Evolutionary conservation across 1,140 invertebrate genomes (phyloP), one percentile per base, ranked within the genome.

Genomic region (Odontomachus brunneus): DNA sequence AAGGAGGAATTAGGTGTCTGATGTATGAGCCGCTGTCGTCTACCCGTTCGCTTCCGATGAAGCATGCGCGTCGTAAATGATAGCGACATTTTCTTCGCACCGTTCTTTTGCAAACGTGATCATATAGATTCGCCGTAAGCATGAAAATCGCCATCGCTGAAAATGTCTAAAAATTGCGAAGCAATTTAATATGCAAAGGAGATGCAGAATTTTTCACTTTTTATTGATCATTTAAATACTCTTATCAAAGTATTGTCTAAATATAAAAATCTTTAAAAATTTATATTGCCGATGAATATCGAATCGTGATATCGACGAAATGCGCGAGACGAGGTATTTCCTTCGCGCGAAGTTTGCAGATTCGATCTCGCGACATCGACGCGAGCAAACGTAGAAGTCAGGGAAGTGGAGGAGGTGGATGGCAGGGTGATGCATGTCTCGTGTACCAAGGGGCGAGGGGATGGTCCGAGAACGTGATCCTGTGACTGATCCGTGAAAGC

Each of bases 401-500:
- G 53, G 29, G 19, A 33, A 65, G 67, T 75, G 49, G 84, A 67
- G 69, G 76, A 67, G 69, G 76, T 65, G 80, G 66, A 74, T 82
- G 71, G 74, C 85, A 88, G 89, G 82, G 89, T 91, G 91, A 92
- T 91, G 91, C 91, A 92, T 91, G 90, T 91, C 84, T 85, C 83
- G 73, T 88, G 89, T 86, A 88, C 86, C 86, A 82, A 48, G 74
- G 78, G 84, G 65, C 72, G 82, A 60, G 65, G 73, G 76, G 67
- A 72, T 65, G 85, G 84, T 53, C 59, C 81, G 86, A 83, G 80
- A 91, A 91, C 90, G 89, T 91, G 91, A 92, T 91, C 90, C 90
- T 84, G 83, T 88, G 91, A 91, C 92, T 91, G 89, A 91, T 93
- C 85, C 90, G 84, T 88, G 91, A 92, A 91, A 91, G 90, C 88